Conservation (phyloP, 2,113 vertebrate genomes). For the Hippocampus guttulatus region DNA sequence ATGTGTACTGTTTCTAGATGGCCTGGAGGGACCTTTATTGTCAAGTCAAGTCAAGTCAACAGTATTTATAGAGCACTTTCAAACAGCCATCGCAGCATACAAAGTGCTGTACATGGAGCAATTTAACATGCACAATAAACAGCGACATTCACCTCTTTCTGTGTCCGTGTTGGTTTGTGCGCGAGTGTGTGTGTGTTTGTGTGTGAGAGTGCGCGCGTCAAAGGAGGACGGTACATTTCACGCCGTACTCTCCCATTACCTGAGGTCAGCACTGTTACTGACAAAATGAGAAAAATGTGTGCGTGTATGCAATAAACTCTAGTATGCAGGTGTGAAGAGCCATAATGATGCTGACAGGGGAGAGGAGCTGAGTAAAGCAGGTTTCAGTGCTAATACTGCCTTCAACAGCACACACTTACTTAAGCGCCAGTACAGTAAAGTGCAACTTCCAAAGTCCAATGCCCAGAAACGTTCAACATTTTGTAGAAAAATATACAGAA, state of each 20-base stretch:
- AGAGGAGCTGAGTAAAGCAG: conserved; percentile 56
- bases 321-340: conserved; percentile 47
- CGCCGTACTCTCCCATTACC: conserved; percentile 50
- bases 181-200: conserved; percentile 8
- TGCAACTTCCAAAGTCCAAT: background rate
- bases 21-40: background rate
- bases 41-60: no score
- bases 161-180: no score
- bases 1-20: background rate
- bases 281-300: conserved; percentile 54
- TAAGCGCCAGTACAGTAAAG: background rate
- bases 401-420: conserved; percentile 26
- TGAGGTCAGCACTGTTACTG: conserved; percentile 59
- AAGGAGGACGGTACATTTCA: conserved; percentile 47
- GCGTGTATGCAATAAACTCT: conserved; percentile 34
- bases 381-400: conserved; percentile 34
- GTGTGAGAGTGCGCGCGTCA: conserved; percentile 5
- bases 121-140: no score
- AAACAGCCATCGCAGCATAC: no score
- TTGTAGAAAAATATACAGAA: background rate
- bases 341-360: conserved; percentile 35
- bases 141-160: no score
- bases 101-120: no score
- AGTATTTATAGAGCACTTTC: no score
- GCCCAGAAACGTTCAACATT: background rate